Base-by-base conservation (phyloP, 2,888 invertebrate species). In the Aphodius sticticus region DNA sequence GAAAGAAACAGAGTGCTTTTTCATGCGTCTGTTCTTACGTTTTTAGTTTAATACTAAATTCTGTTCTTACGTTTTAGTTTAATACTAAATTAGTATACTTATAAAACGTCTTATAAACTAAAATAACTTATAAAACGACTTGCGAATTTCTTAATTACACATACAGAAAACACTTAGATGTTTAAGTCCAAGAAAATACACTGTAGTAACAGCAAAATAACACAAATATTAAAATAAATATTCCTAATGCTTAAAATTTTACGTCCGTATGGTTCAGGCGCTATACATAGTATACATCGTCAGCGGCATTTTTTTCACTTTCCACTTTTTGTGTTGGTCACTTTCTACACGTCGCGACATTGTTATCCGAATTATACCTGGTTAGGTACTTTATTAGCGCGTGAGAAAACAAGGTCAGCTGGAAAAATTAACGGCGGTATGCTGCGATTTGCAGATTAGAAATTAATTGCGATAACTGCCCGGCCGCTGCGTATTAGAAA, bases 391-490 rank as follows among this genome's bases (percentile, higher is more conserved):
- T 53, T 53, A 53, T 53, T 53, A 53, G 53, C 53, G 53, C 53
- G 53, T 53, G 53, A 53, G 53, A 53, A 53, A 53, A 53, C 53
- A 53, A 53, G 53, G 53, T 53, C 53, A 53, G 53, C 9, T 53
- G 53, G 53, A 53, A 53, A 53, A 53, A 53, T 53, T 53, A 53
- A 53, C 53, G 53, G 53, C 53, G 7, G 7, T 53, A 53, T 5
- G 53, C 53, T 53, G 53, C 53, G 53, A 53, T 53, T 53, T 53
- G 53, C 53, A 53, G 53, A 53, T 53, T 53, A 53, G 53, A 53
- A 53, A 53, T 53, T 53, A 53, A 53, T 53, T 53, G 53, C 53
- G 53, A 53, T 53, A 53, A 53, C 53, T 1, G 53, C 12, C 12
- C 2, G 12, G 53, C 26, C 53, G 53, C 53, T 9, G 53, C 53